Evolutionary conservation across 2,888 invertebrate genomes (phyloP), one percentile per base, ranked within the genome.

Genomic region (Arrhopalites spinosus): DNA sequence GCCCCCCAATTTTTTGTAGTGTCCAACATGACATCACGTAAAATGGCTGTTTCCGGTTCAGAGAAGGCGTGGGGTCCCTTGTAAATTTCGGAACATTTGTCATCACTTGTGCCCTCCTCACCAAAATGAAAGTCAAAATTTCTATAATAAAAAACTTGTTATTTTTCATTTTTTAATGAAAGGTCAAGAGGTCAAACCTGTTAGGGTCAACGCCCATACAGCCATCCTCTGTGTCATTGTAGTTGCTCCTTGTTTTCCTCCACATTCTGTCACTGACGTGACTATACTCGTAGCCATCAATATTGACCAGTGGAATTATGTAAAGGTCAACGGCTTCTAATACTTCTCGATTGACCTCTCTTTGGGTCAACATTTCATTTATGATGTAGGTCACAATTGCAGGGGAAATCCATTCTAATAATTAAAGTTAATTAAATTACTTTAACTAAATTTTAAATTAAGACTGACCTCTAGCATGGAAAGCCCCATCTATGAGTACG

Each of bases 291-390:
- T 78, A 78, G 1, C 95, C 94, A 84, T 96, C 93, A 11, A 94
- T 93, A 86, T 93, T 93, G 75, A 91, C 85, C 23, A 93, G 89
- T 17, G 93, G 91, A 7, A 92, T 86, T 72, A 94, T 87, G 84
- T 91, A 91, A 83, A 90, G 91, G 84, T 95, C 90, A 47, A 86
- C 85, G 43, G 84, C 82, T 64, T 85, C 84, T 29, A 86, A 81
- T 43, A 86, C 79, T 1, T 73, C 70, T 1, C n/a, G 2, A 23
- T 76, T 59, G 27, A 66, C 72, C 2, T 66, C 68, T 11, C 66
- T 50, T 17, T 77, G 77, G 0, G 2, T 61, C 0, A 77, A 45
- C 27, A 78, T 15, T 50, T 88, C 88, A 0, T 88, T 87, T 23
- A 78, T 70, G 27, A 78, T 73, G 74, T 75, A 78, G 17, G 74